Base-by-base conservation (phyloP, 2,797 vertebrate species). In the Thalassophryne amazonica region DNA sequence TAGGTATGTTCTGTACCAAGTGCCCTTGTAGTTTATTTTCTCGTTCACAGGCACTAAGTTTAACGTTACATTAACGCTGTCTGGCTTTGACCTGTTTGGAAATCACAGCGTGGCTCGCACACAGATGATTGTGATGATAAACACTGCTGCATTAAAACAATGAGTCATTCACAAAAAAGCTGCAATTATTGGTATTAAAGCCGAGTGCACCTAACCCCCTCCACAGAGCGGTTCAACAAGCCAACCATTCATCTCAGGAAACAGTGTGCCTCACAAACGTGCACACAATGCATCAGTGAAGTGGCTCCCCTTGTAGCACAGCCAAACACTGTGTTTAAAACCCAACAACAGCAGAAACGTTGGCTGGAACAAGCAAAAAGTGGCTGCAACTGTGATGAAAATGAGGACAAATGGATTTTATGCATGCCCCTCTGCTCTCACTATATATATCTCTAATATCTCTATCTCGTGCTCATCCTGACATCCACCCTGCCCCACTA, bases 111-210 rank as follows among this genome's bases (percentile, higher is more conserved):
- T 21, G 13, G 23, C 23, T 18, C 19, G 40, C 24, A 15, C 25
- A 17, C 12, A 38, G 21, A 67, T 80, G 65, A 82, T 71, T 76
- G 78, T 64, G 67, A 85, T 68, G 72, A 81, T 78, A 81, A 72
- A 61, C 73, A 55, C 68, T 45, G 69, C 61, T 73, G 78, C 83
- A 87, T 87, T 83, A 86, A 82, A 83, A 85, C 72, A 85, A 86
- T 85, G 80, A 86, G 21, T 78, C 64, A 61, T 66, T 78, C 50
- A 48, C 37, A 41, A 27, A n/a, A 84, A 78, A 78, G 78, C 73
- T 63, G 69, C 83, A 81, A 83, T 89, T 85, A 86, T 60, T 76
- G 60, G 66, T 82, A 88, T 86, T 86, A 86, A 86, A 83, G 23
- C 59, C 24, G 20, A 22, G 53, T 47, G 55, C 70, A 60, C 50